phyloP scores from a whole-genome alignment of 2,797 vertebrate genomes.

The Cyclopterus lumpus region DNA sequence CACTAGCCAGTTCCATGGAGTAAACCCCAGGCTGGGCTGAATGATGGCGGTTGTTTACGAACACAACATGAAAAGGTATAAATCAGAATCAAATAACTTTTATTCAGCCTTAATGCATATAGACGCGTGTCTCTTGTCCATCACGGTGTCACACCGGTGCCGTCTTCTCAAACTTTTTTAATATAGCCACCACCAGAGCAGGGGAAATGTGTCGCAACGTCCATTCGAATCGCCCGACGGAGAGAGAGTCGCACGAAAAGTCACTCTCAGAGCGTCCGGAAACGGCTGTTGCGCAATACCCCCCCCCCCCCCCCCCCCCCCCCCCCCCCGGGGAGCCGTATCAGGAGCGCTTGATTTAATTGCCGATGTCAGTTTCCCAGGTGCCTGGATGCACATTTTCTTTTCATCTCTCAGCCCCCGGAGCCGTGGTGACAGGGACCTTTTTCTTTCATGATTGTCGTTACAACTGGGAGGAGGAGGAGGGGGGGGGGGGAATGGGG shows the following conservation, averaged over 20 bases:
- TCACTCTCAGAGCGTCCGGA: constrained; percentile 42
- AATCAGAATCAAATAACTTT: background rate
- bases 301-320: too few relatives aligned
- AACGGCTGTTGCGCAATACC: constrained; percentile 44
- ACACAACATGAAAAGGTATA: background rate
- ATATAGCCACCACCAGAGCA: constrained; percentile 41
- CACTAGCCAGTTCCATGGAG: background rate
- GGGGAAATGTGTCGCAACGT: constrained; percentile 57
- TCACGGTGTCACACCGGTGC: too few relatives aligned
- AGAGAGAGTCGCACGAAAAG: constrained; percentile 49
- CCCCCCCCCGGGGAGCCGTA: constrained; percentile 41
- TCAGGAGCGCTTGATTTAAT: constrained; percentile 71
- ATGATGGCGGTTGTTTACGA: background rate
- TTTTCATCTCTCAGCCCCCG: constrained; percentile 64
- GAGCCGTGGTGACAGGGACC: constrained; percentile 28
- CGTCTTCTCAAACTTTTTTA: constrained; percentile 30
- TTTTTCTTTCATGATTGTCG: constrained; percentile 40
- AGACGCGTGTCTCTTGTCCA: too few relatives aligned
- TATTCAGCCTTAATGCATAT: background rate
- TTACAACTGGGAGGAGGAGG: constrained; percentile 37
- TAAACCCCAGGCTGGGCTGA: background rate
- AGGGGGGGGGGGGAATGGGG: constrained; percentile 14
- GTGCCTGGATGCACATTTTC: constrained; percentile 57
- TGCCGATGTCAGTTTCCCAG: constrained; percentile 75
- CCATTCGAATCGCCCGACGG: constrained; percentile 33